Conservation (phyloP, 1,140 invertebrate genomes). For the Melitaea cinxia region DNA sequence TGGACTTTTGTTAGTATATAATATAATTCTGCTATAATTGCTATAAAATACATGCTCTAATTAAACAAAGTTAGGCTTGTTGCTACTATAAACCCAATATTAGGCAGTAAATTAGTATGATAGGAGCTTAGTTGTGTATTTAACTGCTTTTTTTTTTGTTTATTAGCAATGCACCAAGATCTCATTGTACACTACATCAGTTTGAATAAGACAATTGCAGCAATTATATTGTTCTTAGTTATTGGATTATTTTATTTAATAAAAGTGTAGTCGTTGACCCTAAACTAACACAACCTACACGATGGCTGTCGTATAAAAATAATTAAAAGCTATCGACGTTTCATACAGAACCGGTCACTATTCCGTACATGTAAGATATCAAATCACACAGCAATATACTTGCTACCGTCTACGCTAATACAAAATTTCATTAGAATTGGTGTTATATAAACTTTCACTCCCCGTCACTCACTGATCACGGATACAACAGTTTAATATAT, state of each 20-base stretch:
- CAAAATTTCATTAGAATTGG: slow-evolving; percentile 5
- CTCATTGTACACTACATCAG: no score
- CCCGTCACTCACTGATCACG: neutral
- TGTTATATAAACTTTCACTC: slow-evolving; percentile 15
- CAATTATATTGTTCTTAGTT: neutral
- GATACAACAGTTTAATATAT: slow-evolving; percentile 1
- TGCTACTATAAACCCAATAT: neutral
- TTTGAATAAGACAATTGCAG: no score
- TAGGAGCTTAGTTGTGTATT: neutral
- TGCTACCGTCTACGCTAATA: neutral
- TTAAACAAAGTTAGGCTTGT: no score
- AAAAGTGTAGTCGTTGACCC: neutral
- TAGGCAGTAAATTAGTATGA: neutral
- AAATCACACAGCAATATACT: slow-evolving; percentile 3
- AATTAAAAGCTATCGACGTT: neutral
- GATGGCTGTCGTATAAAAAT: neutral
- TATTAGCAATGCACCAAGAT: no score
- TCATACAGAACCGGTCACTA: neutral
- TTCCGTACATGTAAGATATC: neutral
- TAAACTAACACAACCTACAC: neutral
- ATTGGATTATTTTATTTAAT: neutral
- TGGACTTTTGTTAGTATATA: no score
- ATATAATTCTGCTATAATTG: no score
- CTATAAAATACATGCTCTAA: no score
- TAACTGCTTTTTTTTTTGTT: neutral